Conservation (phyloP, 2,797 vertebrate genomes). For the Anableps anableps region DNA sequence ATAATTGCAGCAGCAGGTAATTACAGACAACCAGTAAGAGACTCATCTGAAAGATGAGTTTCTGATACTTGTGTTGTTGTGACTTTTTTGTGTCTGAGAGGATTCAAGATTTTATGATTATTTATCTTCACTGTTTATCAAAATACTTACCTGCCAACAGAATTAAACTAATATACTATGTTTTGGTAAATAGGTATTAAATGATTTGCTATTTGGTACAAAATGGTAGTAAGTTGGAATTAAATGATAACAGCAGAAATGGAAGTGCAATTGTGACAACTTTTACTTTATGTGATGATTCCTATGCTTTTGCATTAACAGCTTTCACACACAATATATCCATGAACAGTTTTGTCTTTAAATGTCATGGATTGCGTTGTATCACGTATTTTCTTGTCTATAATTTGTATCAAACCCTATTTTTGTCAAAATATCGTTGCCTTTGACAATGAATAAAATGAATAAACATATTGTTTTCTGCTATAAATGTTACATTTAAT, state of each 20-base stretch:
- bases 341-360: not conserved
- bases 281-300: not conserved
- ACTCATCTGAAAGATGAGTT: not conserved
- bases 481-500: too few relatives aligned
- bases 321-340: not conserved
- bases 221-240: not conserved
- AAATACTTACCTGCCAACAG: not conserved
- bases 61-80: not conserved
- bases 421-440: not conserved
- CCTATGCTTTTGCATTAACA: not conserved
- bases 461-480: too few relatives aligned
- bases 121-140: not conserved
- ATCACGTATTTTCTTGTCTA: not conserved
- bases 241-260: not conserved
- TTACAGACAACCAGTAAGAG: not conserved
- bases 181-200: too few relatives aligned
- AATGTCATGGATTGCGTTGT: not conserved
- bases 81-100: not conserved
- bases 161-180: not conserved
- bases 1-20: slow-evolving; percentile 90
- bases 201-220: not conserved
- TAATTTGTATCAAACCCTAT: not conserved
- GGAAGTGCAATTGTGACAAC: not conserved
- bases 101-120: not conserved
- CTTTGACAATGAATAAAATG: not conserved